phyloP scores from a whole-genome alignment of 1,140 invertebrate species.

The Diachasma alloeum region DNA sequence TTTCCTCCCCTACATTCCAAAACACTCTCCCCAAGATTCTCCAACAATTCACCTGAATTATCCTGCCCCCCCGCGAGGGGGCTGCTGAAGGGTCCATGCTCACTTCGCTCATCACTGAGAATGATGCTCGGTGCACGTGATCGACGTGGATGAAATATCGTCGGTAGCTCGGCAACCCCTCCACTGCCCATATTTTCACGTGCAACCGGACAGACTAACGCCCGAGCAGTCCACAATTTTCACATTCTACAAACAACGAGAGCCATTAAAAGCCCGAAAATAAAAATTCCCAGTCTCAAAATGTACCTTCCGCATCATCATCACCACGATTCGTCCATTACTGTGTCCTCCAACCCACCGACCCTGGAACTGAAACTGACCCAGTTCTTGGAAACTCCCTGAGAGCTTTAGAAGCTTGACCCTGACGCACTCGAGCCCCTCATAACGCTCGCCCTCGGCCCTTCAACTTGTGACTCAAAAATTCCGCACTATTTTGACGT shows the following conservation, averaged over 20 bases:
- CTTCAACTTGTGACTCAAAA: no score
- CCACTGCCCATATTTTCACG: slow-evolving; percentile 54
- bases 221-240: neutral
- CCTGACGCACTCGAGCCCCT: neutral
- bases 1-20: no score
- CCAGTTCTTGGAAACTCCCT: neutral
- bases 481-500: neutral
- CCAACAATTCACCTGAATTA: slow-evolving; percentile 43
- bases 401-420: neutral
- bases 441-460: no score
- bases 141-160: slow-evolving; percentile 67
- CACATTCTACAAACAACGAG: neutral
- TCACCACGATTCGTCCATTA: neutral
- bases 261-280: neutral
- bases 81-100: slow-evolving; percentile 44
- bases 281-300: neutral
- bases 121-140: slow-evolving; percentile 62
- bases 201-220: neutral
- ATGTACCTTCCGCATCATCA: neutral
- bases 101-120: slow-evolving; percentile 53
- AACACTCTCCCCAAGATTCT: neutral
- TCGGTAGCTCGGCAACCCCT: slow-evolving; percentile 61
- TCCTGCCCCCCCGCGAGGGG: slow-evolving; percentile 50
- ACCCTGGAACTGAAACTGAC: neutral
- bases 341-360: neutral